Percentiles rank a stretch among this genome's conserved stretches.
Conservation (phyloP, 2,113 vertebrate species). For the Melanostigma gelatinosum region DNA sequence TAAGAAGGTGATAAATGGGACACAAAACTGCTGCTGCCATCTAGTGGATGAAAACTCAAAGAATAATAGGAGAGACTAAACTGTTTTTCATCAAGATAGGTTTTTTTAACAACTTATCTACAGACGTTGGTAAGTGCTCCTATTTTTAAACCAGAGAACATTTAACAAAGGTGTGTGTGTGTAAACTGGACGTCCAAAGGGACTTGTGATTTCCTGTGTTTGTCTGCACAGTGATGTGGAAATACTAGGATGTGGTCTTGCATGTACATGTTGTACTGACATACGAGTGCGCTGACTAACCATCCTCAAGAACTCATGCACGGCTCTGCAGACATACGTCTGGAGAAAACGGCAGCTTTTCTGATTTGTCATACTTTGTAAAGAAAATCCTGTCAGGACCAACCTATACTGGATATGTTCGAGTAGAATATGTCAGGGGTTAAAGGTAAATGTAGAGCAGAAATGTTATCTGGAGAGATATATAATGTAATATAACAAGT, state of each 20-base stretch:
- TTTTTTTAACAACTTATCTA: background rate
- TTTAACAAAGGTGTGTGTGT: background rate
- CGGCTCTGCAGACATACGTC: too few species aligned
- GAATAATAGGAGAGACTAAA: background rate
- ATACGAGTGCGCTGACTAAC: background rate
- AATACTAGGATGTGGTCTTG: constrained; percentile 7
- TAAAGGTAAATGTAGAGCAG: too few species aligned
- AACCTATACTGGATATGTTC: too few species aligned
- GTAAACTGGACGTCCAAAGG: background rate
- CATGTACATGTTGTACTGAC: background rate
- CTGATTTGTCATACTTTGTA: too few species aligned
- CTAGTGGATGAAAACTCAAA: constrained; percentile 10
- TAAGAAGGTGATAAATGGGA: constrained; percentile 70
- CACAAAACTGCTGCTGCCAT: constrained; percentile 6
- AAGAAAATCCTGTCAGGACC: too few species aligned
- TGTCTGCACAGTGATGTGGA: background rate
- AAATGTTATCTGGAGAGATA: background rate
- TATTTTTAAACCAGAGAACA: background rate
- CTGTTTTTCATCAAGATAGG: background rate
- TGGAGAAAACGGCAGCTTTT: too few species aligned
- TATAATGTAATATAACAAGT: background rate
- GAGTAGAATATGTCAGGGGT: too few species aligned
- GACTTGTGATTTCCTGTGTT: constrained; percentile 42
- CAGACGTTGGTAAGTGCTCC: background rate
- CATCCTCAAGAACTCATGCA: too few species aligned